Conservation (phyloP, 2,113 vertebrate species). For the Thermophis baileyi region DNA sequence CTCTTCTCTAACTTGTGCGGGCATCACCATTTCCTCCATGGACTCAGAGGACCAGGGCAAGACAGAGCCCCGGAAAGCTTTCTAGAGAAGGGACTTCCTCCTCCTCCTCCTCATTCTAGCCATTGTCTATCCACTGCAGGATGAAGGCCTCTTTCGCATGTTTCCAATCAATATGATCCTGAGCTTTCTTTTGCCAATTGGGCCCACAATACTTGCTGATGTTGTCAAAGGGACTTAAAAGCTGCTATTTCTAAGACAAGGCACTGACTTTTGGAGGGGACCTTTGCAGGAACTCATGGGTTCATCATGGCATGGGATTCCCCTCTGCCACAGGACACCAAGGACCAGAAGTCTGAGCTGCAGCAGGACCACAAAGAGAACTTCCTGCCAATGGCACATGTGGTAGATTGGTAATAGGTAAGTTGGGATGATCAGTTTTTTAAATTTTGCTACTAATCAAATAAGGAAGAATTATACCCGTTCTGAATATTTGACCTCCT, state of each 20-base stretch:
- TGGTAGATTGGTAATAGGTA: not conserved
- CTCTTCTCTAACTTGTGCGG: not conserved
- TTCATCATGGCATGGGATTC: not conserved
- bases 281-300: not conserved
- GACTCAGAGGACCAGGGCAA: not conserved
- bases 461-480: not conserved
- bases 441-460: not conserved
- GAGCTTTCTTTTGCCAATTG: no score
- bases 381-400: not conserved
- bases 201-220: no score
- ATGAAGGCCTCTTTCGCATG: no score
- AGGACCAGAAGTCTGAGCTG: not conserved
- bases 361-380: not conserved
- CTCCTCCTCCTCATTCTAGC: no score
- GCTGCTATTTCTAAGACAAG: not conserved
- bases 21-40: not conserved
- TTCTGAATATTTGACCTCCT: not conserved
- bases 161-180: no score
- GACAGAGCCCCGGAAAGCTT: not conserved
- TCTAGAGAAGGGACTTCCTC: no score
- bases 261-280: not conserved
- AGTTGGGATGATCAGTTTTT: not conserved
- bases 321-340: not conserved
- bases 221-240: not conserved
- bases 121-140: no score